Evolutionary conservation across 2,797 vertebrate species (phyloP), one percentile per base, ranked within the genome.

Genomic region (Hippopotamyrus pictus): DNA sequence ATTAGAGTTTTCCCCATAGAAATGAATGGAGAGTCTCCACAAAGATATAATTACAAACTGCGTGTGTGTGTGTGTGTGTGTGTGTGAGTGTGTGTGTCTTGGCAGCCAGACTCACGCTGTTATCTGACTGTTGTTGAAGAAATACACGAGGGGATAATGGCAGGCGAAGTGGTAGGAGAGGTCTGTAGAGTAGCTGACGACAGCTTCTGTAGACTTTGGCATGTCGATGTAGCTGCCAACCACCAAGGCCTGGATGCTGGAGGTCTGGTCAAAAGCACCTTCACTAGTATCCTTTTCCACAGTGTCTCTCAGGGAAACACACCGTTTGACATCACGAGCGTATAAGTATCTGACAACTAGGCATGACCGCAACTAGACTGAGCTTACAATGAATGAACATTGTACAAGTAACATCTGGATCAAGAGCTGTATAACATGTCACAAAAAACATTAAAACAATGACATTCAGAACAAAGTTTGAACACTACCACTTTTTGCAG

Each of bases 81-180:
- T 33, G 25, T 33, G 62, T 69, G 65, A 14, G 33, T 44, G 14
- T 19, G n/a, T 11, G 19, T 14, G 4, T 44, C 3, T 2, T 8
- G 19, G 50, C n/a, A 19, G 7, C 17, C 8, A 87, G 54, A 91
- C 92, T 92, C 89, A 92, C 91, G 89, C 76, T 8, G 91, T 46
- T 12, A 92, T 51, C 37, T 88, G 54, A 8, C 90, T 92, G 82
- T 91, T 91, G 89, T 93, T 92, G 22, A 93, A n/a, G 41, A 93
- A 5, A 69, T 93, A 93, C 65, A 90, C 86, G 2, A 92, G 87
- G 0, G 91, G 92, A 90, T 92, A 93, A n/a, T 54, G 62, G 87
- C 92, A 93, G 50, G 91, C 90, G 83, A 93, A 92, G 44, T 84
- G 84, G 85, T 92, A 92, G 90, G 89, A 91, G 33, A 93, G n/a